Evolutionary conservation across 2,113 vertebrate species (phyloP), one percentile per base, ranked within the genome.

Genomic region (Dasyornis broadbenti): DNA sequence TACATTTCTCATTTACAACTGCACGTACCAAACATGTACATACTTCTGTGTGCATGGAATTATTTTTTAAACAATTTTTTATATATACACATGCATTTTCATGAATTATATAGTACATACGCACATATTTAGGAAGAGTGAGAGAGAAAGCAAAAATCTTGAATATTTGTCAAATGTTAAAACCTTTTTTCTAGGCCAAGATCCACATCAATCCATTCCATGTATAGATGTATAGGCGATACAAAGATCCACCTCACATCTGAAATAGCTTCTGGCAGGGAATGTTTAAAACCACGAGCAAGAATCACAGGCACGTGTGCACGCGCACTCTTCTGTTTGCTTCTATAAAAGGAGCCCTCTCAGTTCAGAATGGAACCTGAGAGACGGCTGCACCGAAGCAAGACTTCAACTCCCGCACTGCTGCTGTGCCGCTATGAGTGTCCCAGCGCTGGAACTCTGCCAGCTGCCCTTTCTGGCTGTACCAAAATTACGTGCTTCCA

Each of bases 211-310:
- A n/a, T 9, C 31, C 3, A 0, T 28, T n/a, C 45, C 53, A 45
- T 1, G 1, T 10, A 20, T 0, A 6, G 40, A 52, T 44, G 28
- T 2, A 20, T 4, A 52, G 27, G 49, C 0, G 0, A 39, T 1
- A 27, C 0, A 65, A 30, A 68, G 63, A 3, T 70, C 35, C n/a
- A 73, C 18, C 30, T 45, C 50, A 35, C 57, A 33, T 3, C 2
- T 68, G 57, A 72, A 82, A 73, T 1, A 65, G 18, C n/a, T 89
- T 33, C 40, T 42, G 53, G 72, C 44, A 86, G 44, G 0, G 6
- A 7, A 57, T 0, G 0, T 31, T 16, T 17, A 49, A 76, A 88
- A 53, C 24, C 12, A 19, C 0, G 0, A 79, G 24, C 47, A 77
- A 54, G 72, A 78, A 71, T 22, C 49, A 60, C 31, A 44, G 57